Percentiles rank a stretch among this genome's conserved stretches.
Evolutionary conservation across 1,140 invertebrate species (phyloP).

Genomic region (Microplitis mediator): DNA sequence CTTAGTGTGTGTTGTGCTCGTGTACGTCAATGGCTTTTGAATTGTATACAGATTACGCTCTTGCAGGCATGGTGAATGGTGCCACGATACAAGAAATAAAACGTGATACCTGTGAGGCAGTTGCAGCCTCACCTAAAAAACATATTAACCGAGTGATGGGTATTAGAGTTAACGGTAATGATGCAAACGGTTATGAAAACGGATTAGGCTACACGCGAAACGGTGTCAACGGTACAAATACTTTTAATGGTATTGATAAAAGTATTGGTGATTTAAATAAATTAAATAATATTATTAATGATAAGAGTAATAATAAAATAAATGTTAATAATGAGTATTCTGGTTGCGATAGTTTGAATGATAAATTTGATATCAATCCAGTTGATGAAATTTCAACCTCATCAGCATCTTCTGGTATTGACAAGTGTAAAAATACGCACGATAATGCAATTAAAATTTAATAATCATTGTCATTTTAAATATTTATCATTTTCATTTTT

Average conservation of each 20-base stretch:
- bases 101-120: constrained; percentile 10
- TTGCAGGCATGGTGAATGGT: constrained; percentile 37
- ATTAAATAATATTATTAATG: not conserved
- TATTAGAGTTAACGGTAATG: constrained; percentile 25
- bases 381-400: not conserved
- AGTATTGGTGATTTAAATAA: constrained; percentile 8
- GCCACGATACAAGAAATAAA: constrained; percentile 28
- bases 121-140: constrained; percentile 21
- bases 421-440: constrained; percentile 18
- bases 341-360: constrained; percentile 1
- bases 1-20: not conserved
- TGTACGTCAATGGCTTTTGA: constrained; percentile 12
- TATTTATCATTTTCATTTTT: no score
- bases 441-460: constrained; percentile 15
- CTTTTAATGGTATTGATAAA: constrained; percentile 33
- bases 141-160: constrained; percentile 32
- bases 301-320: not conserved
- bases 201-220: constrained; percentile 29
- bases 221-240: constrained; percentile 30
- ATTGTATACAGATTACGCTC: constrained; percentile 36
- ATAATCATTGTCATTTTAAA: constrained; percentile 1
- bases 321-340: constrained; percentile 1
- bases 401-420: not conserved
- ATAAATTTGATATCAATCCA: constrained; percentile 23
- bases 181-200: constrained; percentile 29